Percentiles rank a stretch among this genome's conserved stretches.
Evolutionary conservation across 1,140 invertebrate genomes (phyloP).

Genomic region (Cydia splendana): DNA sequence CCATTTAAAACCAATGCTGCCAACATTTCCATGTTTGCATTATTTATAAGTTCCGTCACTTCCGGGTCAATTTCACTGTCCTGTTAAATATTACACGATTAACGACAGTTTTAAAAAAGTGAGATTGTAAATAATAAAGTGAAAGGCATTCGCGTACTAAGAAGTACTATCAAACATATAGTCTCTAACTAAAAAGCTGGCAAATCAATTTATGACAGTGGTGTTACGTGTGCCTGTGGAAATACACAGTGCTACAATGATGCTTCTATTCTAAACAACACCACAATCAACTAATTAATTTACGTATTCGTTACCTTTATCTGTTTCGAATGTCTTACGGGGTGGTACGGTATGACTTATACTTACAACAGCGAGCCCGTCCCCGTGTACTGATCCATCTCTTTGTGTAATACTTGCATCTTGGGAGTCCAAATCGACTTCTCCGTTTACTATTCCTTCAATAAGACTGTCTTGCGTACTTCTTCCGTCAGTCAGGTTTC

Average conservation of each 20-base stretch:
- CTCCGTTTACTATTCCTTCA: conserved; percentile 83
- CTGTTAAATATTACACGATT: conserved; percentile 46
- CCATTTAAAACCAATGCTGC: conserved; percentile 93
- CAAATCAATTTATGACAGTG: conserved; percentile 70
- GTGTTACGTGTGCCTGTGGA: conserved; percentile 69
- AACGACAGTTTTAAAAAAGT: background rate
- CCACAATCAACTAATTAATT: conserved; percentile 65
- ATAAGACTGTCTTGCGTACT: conserved; percentile 79
- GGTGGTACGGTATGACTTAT: conserved; percentile 47
- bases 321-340: conserved; percentile 46
- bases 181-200: conserved; percentile 73
- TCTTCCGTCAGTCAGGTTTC: conserved; percentile 66
- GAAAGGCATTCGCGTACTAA: conserved; percentile 58
- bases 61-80: conserved; percentile 76
- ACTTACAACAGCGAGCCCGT: conserved; percentile 72
- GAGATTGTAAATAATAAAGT: conserved; percentile 35
- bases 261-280: conserved; percentile 69
- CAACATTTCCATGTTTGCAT: conserved; percentile 92
- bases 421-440: conserved; percentile 82
- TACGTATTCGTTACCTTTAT: conserved; percentile 62
- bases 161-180: conserved; percentile 37
- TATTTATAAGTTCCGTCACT: conserved; percentile 81
- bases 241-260: conserved; percentile 67
- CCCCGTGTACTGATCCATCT: conserved; percentile 62
- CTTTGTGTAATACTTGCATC: conserved; percentile 76